Evolutionary conservation across 2,113 vertebrate genomes (phyloP), one percentile per base, ranked within the genome.

Genomic region (Geococcyx californianus): DNA sequence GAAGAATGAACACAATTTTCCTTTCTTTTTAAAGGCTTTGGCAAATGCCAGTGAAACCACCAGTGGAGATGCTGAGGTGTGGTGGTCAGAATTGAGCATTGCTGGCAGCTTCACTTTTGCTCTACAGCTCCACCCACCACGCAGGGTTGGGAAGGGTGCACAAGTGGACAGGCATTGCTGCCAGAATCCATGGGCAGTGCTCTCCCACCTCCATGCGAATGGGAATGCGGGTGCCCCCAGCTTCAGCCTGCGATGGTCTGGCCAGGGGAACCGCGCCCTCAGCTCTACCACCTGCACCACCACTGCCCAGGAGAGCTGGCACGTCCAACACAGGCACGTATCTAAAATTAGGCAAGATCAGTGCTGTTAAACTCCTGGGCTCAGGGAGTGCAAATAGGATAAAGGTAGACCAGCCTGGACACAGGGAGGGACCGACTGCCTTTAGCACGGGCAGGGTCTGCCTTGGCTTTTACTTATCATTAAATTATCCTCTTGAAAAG

Each of bases 1-100:
- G 92, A 91, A 93, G 76, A 95, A 87, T 29, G 66, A 93, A 11
- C 73, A 67, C 33, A 31, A 15, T 82, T 93, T 95, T 95, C 95
- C 90, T 93, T 93, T 92, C 72, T 55, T 87, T 94, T 95, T 20
- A 60, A 77, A 95, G 29, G 72, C 29, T 90, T 84, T 55, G 56
- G 79, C 42, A 87, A 76, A 67, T 1, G 13, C 38, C 49, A 87
- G 29, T 0, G 0, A 89, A 87, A 77, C 26, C 19, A 21, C 6
- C 42, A n/a, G 29, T 0, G 2, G 75, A 15, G 24, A 64, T 38
- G 67, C 47, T 16, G 29, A 93, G 78, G 54, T 82, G 66, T 15
- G 21, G 60, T 2, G 2, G 33, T 26, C 24, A 66, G 80, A 52
- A 42, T 42, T 0, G 0, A 58, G 72, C 67, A 44, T 31, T 1